Evolutionary conservation across 2,113 vertebrate genomes (phyloP), one percentile per base, ranked within the genome.

Genomic region (Engystomops pustulosus): DNA sequence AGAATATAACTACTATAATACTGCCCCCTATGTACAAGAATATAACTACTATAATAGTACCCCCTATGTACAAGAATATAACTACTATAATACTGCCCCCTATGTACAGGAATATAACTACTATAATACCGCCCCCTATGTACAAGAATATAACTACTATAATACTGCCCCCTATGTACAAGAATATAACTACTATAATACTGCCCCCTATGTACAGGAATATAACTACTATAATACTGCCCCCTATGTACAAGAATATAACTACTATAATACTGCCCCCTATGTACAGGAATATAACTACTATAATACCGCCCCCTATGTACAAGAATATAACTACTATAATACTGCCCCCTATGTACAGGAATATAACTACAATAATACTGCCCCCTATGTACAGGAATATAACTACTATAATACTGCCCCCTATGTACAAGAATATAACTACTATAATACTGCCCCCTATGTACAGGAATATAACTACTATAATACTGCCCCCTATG

Each of bases 101-200:
- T 49, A 49, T 49, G 47, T 67, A 67, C 62, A 67, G 20, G 62
- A 67, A 67, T 67, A 67, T 67, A 67, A 67, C 62, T 67, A 67
- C 30, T 67, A 67, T 67, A 67, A 67, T 67, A 67, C 62, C 34
- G 60, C 20, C 30, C 4, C 27, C 58, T 62, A 62, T 62, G 11
- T 62, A 62, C 58, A 62, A 62, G 58, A 30, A 62, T 62, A 62
- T 62, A 62, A 62, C 25, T 62, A 62, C 25, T 62, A 30, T 62
- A 62, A 62, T 62, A 62, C 58, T 62, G 25, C 58, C 3, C 8
- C 55, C 58, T 62, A 62, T 62, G 3, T 62, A 62, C 25, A 62
- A 30, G 58, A 62, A 62, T 62, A 62, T 62, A 62, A 62, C 58
- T 62, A 30, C 58, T 62, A 62, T 62, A 67, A 36, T 36, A 36